Evolutionary conservation across 2,888 invertebrate species (phyloP).

Genomic region (Lycophotia porphyrea): DNA sequence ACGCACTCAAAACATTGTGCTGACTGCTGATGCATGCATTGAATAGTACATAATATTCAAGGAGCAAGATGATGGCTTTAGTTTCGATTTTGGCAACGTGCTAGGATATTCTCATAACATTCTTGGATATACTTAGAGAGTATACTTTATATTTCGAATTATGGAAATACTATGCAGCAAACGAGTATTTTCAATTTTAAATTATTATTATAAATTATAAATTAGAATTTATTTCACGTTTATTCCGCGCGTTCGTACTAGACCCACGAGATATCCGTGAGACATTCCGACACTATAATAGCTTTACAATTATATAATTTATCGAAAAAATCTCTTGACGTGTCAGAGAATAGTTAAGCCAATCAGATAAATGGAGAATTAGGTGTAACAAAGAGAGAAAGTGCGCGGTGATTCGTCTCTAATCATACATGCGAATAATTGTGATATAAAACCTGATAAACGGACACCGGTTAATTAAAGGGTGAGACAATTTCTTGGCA

Average conservation of each 20-base stretch:
- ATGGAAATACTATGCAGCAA: not conserved
- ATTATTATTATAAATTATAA: too few relatives aligned
- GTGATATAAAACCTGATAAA: conserved; percentile 54
- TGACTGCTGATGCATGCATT: not conserved
- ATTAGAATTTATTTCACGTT: not conserved
- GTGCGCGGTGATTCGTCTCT: conserved; percentile 60
- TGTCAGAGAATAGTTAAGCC: conserved; percentile 47
- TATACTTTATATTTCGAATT: not conserved
- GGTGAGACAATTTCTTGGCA: conserved; percentile 54
- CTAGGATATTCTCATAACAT: not conserved
- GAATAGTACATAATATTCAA: not conserved
- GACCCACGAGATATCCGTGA: conserved; percentile 43
- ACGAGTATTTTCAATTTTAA: not conserved
- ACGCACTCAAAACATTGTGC: not conserved
- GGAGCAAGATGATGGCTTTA: not conserved
- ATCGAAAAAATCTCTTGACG: conserved; percentile 50
- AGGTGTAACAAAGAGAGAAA: conserved; percentile 65
- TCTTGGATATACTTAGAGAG: not conserved
- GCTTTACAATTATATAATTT: conserved; percentile 59
- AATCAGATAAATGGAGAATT: conserved; percentile 60
- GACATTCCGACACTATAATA: conserved; percentile 43
- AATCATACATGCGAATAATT: conserved; percentile 59
- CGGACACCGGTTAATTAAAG: conserved; percentile 39
- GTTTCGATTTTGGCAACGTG: not conserved
- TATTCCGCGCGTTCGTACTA: not conserved